phyloP scores from a whole-genome alignment of 2,113 vertebrate species.

The Alligator mississippiensis region DNA sequence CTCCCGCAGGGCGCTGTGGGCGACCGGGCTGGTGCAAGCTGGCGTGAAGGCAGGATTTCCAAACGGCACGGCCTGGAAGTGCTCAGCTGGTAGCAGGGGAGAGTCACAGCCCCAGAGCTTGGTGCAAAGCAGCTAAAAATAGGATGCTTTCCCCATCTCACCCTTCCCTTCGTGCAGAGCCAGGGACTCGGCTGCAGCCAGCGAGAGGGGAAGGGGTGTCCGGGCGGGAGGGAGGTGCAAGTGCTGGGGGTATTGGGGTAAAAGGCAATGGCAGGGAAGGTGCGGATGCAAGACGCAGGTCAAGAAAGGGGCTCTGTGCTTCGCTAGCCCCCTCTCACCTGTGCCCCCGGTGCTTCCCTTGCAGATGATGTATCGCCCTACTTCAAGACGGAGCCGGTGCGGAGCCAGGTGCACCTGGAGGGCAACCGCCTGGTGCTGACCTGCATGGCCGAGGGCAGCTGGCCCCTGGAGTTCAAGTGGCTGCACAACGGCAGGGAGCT shows the following conservation, averaged over 20 bases:
- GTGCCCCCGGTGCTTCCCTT: neutral
- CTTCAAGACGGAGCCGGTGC: conserved; percentile 96
- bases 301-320: too few species aligned
- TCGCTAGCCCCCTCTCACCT: neutral
- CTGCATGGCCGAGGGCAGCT: conserved; percentile 99
- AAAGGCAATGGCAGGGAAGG: neutral
- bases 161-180: neutral
- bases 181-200: too few species aligned
- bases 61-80: too few species aligned
- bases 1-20: neutral
- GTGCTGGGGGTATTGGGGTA: neutral
- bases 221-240: neutral
- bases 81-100: too few species aligned
- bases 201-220: neutral
- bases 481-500: conserved; percentile 92
- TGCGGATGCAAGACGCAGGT: too few species aligned
- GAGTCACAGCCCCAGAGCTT: neutral
- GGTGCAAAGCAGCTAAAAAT: neutral
- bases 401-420: conserved; percentile 95
- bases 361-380: conserved; percentile 95
- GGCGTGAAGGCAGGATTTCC: too few species aligned
- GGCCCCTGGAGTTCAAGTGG: conserved; percentile 99
- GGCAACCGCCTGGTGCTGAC: conserved; percentile 97
- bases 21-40: neutral
- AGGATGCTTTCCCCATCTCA: neutral